A percentile compares a stretch with the other conserved stretches of the same genome.
phyloP scores from a whole-genome alignment of 2,113 vertebrate genomes.

The Orycteropus afer region DNA sequence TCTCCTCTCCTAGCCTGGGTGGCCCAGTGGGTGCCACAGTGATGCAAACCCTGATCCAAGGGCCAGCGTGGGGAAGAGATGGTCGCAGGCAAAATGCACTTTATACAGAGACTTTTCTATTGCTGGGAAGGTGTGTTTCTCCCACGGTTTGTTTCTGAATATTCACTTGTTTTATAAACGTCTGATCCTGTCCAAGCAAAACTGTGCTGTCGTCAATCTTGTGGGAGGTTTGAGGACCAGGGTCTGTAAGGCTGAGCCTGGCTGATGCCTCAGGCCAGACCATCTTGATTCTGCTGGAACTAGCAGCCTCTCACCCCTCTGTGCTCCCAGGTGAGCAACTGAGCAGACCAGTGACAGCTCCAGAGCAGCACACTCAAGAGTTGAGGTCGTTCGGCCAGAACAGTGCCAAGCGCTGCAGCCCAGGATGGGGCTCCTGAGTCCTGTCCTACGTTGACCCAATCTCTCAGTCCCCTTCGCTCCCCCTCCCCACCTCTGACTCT shows the following conservation, averaged over 20 bases:
- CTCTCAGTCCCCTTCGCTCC: neutral
- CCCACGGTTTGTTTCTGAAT: slow-evolving; percentile 79
- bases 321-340: neutral
- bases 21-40: neutral
- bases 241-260: neutral
- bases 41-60: neutral
- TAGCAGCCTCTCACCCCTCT: neutral
- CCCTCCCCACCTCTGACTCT: neutral
- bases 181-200: slow-evolving; percentile 73
- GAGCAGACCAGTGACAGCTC: neutral
- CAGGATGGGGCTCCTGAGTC: neutral
- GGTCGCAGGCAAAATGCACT: slow-evolving; percentile 76
- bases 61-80: slow-evolving; percentile 57
- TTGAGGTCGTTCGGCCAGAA: neutral
- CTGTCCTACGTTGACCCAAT: neutral
- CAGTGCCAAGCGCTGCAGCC: neutral
- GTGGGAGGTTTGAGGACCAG: neutral
- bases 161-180: slow-evolving; percentile 82
- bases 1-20: neutral
- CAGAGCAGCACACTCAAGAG: neutral
- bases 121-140: slow-evolving; percentile 75
- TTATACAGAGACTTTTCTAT: slow-evolving; percentile 77
- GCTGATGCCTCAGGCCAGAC: neutral
- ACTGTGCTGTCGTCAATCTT: slow-evolving; percentile 47
- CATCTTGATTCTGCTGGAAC: neutral